Percentiles rank a stretch among this genome's conserved stretches.
phyloP scores from a whole-genome alignment of 2,113 vertebrate genomes.

The Trochalopteron elliotii region DNA sequence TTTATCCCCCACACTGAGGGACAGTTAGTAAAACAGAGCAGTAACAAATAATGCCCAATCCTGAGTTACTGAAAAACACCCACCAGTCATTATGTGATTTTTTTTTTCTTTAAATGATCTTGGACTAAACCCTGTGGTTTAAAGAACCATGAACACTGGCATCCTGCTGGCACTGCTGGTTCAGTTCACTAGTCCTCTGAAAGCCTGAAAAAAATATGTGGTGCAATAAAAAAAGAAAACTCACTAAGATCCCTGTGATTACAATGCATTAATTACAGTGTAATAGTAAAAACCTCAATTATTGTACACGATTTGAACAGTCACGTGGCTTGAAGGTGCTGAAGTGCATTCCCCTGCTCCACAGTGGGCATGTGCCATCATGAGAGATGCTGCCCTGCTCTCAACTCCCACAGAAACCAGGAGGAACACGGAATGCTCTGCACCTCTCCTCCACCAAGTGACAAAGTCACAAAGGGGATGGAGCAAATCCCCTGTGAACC shows the following conservation, averaged over 20 bases:
- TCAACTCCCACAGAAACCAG: neutral
- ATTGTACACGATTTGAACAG: neutral
- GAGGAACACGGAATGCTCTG: neutral
- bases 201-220: neutral
- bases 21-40: neutral
- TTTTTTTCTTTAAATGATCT: neutral
- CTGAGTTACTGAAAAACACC: slow-evolving; percentile 11
- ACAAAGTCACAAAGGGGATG: neutral
- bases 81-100: neutral
- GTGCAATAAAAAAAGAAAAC: neutral
- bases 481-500: neutral
- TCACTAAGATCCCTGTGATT: neutral
- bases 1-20: slow-evolving; percentile 38
- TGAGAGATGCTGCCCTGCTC: neutral
- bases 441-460: neutral
- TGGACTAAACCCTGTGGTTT: neutral
- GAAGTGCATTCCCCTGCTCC: neutral
- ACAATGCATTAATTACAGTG: accelerated
- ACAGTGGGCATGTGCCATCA: neutral
- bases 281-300: neutral
- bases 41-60: neutral
- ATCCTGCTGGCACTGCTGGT: neutral
- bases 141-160: neutral
- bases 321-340: accelerated
- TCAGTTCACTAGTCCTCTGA: neutral